phyloP scores from a whole-genome alignment of 2,888 invertebrate species.

The Leucoptera coffeella region DNA sequence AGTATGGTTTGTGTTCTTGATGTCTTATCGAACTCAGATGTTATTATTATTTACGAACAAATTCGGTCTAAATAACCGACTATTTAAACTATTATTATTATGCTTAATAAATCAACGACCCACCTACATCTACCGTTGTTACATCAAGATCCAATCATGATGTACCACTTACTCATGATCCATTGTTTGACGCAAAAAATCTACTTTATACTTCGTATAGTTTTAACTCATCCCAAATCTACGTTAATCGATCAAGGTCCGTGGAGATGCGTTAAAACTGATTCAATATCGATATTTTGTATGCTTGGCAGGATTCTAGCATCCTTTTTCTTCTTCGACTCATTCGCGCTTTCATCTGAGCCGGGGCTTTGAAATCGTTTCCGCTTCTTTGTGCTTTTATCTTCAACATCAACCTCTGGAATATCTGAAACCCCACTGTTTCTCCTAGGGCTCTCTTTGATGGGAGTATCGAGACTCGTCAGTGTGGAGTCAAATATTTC shows the following conservation, averaged over 20 bases:
- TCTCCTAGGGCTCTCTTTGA: conserved; percentile 19
- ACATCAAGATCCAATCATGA: no score
- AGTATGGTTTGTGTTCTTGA: no score
- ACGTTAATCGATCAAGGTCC: conserved; percentile 18
- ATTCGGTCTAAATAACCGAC: no score
- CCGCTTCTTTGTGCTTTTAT: conserved; percentile 19
- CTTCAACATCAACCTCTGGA: conserved; percentile 14
- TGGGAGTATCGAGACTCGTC: conserved; percentile 37
- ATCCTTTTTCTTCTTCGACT: conserved; percentile 25
- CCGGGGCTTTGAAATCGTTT: conserved; percentile 19
- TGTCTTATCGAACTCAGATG: no score
- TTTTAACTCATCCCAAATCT: background rate
- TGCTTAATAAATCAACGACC: no score
- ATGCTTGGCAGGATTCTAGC: conserved; percentile 26
- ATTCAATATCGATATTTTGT: conserved; percentile 41
- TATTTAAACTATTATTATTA: no score
- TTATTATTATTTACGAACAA: no score
- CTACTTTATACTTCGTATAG: background rate
- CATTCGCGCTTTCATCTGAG: conserved; percentile 18
- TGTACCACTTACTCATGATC: background rate
- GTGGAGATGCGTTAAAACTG: conserved; percentile 36
- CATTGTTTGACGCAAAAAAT: background rate
- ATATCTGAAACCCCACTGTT: conserved; percentile 19
- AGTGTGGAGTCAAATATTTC: conserved; percentile 42
- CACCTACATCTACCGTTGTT: no score